A percentile compares a stretch with the other conserved stretches of the same genome.
phyloP scores from a whole-genome alignment of 2,797 vertebrate genomes.

The Crax fasciolata region DNA sequence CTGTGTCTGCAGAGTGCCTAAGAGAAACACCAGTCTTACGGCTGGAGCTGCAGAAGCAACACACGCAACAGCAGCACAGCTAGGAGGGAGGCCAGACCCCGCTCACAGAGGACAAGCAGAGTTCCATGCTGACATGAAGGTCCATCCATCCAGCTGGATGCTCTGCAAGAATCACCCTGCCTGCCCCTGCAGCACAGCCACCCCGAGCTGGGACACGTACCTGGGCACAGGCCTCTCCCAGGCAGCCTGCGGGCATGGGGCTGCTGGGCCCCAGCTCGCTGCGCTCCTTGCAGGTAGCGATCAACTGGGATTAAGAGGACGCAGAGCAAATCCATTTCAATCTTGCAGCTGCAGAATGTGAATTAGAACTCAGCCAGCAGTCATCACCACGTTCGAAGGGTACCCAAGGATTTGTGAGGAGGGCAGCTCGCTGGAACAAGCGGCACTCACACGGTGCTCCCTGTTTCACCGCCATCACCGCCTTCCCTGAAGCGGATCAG shows the following conservation, averaged over 20 bases:
- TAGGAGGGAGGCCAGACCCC: not conserved
- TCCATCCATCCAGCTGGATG: not conserved
- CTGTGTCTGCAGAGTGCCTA: not conserved
- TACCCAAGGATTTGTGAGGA: not conserved
- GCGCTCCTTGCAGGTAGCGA: not conserved
- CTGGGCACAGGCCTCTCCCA: not conserved
- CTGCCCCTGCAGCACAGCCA: not conserved
- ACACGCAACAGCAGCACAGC: fast-evolving
- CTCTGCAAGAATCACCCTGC: not conserved
- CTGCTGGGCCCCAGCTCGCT: fast-evolving
- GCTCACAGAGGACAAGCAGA: not conserved
- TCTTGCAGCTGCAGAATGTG: not conserved
- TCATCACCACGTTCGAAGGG: not conserved
- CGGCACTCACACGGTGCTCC: not conserved
- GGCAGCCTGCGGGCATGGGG: not conserved
- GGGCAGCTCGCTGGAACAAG: not conserved
- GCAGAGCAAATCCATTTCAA: not conserved
- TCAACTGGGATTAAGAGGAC: not conserved
- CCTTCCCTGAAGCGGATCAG: not conserved
- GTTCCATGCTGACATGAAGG: fast-evolving
- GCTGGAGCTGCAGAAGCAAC: not conserved
- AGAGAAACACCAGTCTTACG: not conserved
- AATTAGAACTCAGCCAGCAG: not conserved
- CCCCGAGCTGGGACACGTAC: not conserved
- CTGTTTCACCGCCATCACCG: fast-evolving